Conservation (phyloP, 2,888 invertebrate genomes). For the Lacanobia oleracea region DNA sequence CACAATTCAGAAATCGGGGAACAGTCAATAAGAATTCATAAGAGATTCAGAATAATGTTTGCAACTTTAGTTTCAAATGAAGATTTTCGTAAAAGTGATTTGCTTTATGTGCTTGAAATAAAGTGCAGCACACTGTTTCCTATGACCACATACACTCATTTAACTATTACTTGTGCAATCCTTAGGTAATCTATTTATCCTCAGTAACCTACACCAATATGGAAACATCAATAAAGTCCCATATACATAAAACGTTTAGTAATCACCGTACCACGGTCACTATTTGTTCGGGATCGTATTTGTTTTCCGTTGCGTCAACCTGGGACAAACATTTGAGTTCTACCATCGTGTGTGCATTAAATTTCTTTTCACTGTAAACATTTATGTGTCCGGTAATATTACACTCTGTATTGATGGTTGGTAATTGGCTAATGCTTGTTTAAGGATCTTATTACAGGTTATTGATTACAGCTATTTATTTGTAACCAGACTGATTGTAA, state of each 20-base stretch:
- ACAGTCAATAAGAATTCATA: too few species aligned
- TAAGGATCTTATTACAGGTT: background rate
- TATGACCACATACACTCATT: background rate
- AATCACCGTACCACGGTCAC: constrained; percentile 37
- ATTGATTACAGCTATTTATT: too few species aligned
- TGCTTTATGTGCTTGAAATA: too few species aligned
- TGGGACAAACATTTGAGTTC: constrained; percentile 48
- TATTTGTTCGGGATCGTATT: constrained; percentile 52
- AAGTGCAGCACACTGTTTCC: background rate
- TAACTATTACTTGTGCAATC: background rate
- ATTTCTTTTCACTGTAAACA: constrained; percentile 43
- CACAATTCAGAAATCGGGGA: too few species aligned
- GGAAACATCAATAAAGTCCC: constrained; percentile 31
- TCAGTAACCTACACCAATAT: constrained; percentile 2
- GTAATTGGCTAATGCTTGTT: constrained; percentile 14
- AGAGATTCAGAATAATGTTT: too few species aligned
- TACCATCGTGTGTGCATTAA: constrained; percentile 51
- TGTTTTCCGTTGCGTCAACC: constrained; percentile 43
- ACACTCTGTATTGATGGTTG: constrained; percentile 2
- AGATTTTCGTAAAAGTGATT: too few species aligned
- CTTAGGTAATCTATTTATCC: background rate
- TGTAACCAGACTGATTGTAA: too few species aligned
- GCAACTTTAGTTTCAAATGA: too few species aligned
- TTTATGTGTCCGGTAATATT: constrained; percentile 33
- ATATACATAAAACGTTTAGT: constrained; percentile 28